Base-by-base conservation (phyloP, 2,797 vertebrate genomes). In the Distichodus sexfasciatus region DNA sequence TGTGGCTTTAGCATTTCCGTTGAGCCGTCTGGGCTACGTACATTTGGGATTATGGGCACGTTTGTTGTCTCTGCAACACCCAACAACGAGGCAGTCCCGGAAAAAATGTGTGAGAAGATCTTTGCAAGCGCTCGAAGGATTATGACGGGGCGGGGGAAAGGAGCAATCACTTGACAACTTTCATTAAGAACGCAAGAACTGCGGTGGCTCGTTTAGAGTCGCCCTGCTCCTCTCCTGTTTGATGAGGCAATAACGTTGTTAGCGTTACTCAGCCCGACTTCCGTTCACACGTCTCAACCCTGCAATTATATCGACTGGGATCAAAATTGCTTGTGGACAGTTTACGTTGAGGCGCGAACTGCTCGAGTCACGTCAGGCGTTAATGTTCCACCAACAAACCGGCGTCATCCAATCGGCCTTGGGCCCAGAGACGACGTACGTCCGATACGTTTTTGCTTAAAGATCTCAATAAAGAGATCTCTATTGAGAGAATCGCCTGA, bases 391-490 rank as follows among this genome's bases (percentile, higher is more conserved):
- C 47, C 59, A 60, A 66, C 28, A 57, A 58, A 40, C 17, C 3
- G 29, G 51, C 35, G 21, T 35, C 41, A 36, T 59, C 26, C 24
- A 46, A 63, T 60, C 17, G 53, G 71, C 66, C 59, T 72, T 67
- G 46, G 64, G 55, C 21, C 19, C 31, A 11, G 17, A 46, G 26
- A 63, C 36, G 40, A 46, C 62, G 64, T 50, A 50, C 46, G 57
- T 54, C 51, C 29, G 72, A 57, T 48, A 19, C 47, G 47, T 71
- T 23, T 40, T 41, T 62, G 48, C n/a, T 47, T 35, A 66, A 38
- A 38, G 62, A 67, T 68, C 69, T 76, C 71, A 67, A 58, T 48
- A 59, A 65, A 67, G 48, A 60, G 74, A 60, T 53, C 33, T 10
- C 17, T 17, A 26, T 28, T 8, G 50, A 58, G n/a, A 63, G 24